Base-by-base conservation (phyloP, 1,140 invertebrate species). In the Trichonephila clavata region DNA sequence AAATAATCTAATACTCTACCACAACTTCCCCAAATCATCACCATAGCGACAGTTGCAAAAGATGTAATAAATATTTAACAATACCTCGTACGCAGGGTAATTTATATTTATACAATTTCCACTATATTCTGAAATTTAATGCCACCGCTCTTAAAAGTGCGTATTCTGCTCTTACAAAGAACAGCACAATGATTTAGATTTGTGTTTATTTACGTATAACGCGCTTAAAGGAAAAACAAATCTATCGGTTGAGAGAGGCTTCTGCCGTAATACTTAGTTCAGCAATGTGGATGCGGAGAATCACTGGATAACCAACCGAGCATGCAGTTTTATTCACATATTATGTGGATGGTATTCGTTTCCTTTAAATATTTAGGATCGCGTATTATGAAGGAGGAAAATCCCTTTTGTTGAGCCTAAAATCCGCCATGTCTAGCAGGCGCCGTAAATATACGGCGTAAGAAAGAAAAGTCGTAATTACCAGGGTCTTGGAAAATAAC, bases 31-130 rank as follows among this genome's bases (percentile, higher is more conserved):
- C 50, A 50, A 10, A 50, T 50, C 50, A 50, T 50, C 50, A 50
- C 50, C 50, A 50, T 50, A 50, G 13, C 27, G 68, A 71, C 68
- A 32, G 10, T 32, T 4, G 24, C 68, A 27, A 32, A 71, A 71
- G 68, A 71, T 5, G 68, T 14, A 24, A 71, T 71, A 71, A 71
- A 71, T 71, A 71, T 71, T 71, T 32, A 71, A 71, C 24, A 71
- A 71, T 32, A 16, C 68, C 2, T 32, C 27, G 5, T 7, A 7
- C 16, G 2, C 8, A 65, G 5, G 27, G 27, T 32, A 24, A 71
- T 71, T 71, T 71, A 71, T 32, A 4, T n/a, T 32, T 63, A 63
- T 14, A 32, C 68, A 16, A 27, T 71, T 71, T 71, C 68, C 68
- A 24, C 16, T 27, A 32, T 71, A 71, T 71, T 71, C 24, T 71